These are phyloP conservation scores for Neosalanx taihuensis DNA, from an alignment of 2,797 vertebrate genomes.

Conservation along the genomic window DNA sequence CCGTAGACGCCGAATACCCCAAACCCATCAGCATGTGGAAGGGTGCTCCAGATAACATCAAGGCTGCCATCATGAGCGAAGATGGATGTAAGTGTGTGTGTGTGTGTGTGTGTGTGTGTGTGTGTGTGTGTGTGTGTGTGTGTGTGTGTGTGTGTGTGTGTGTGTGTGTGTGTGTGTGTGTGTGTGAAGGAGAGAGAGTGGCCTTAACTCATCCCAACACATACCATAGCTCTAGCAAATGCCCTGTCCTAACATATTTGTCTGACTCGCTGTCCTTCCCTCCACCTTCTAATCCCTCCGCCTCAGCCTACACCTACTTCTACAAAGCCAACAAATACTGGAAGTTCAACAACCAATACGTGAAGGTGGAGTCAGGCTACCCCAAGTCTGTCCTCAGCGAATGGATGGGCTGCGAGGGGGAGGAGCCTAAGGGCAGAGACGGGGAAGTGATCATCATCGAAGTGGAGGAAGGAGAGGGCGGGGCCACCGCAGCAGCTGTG, in stretches of 20 bases:
- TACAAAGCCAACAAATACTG: conserved; percentile 93
- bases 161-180: conserved; percentile 40
- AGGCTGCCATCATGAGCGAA: conserved; percentile 85
- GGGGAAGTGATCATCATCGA: conserved; percentile 85
- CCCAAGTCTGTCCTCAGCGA: conserved; percentile 85
- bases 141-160: conserved; percentile 26
- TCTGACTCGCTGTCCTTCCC: conserved; percentile 2
- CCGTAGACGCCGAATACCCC: conserved; percentile 83
- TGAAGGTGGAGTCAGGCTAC: conserved; percentile 87
- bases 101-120: neutral
- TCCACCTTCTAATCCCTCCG: neutral
- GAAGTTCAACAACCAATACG: conserved; percentile 92
- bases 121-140: conserved; percentile 2
- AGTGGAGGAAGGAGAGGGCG: conserved; percentile 68
- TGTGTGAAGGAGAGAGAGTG: neutral
- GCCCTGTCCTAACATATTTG: neutral
- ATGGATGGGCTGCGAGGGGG: conserved; percentile 86
- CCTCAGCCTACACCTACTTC: conserved; percentile 87
- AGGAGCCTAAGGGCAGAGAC: conserved; percentile 71
- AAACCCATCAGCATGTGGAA: conserved; percentile 87
- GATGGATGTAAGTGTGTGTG: conserved; percentile 78
- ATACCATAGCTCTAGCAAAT: neutral
- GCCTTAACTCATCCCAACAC: neutral
- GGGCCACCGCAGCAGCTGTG: conserved; percentile 71
- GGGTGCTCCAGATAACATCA: conserved; percentile 84